These are phyloP conservation scores for Leptobrachium leishanense DNA, from an alignment of 2,113 vertebrate species.

Conservation along the genomic window DNA sequence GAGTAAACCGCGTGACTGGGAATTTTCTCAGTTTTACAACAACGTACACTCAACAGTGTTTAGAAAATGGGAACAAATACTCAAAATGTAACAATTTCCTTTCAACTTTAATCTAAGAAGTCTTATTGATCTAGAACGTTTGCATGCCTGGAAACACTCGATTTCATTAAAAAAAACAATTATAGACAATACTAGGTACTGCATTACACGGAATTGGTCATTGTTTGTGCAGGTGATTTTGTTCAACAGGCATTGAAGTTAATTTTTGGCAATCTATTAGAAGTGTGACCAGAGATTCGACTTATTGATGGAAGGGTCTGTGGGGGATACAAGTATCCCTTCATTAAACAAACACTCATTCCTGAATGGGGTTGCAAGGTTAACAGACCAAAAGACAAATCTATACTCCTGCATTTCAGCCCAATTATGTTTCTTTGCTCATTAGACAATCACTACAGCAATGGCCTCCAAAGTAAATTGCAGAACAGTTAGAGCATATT, in stretches of 20 bases:
- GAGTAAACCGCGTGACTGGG: too few species aligned
- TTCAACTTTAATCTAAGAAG: too few species aligned
- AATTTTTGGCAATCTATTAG: constrained; percentile 11
- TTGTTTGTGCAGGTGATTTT: too few species aligned
- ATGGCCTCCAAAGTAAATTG: neutral
- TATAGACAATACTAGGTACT: too few species aligned
- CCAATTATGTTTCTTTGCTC: constrained; percentile 24
- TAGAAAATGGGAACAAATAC: too few species aligned
- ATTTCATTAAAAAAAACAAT: too few species aligned
- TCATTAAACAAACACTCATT: constrained; percentile 31
- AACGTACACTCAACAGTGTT: too few species aligned
- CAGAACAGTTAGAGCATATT: neutral
- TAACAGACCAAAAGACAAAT: constrained; percentile 44
- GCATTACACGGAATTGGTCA: too few species aligned
- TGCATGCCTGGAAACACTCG: too few species aligned
- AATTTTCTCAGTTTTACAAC: too few species aligned
- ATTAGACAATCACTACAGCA: constrained; percentile 5
- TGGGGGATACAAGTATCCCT: constrained; percentile 33
- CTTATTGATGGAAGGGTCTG: constrained; percentile 20
- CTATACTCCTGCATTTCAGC: constrained; percentile 36
- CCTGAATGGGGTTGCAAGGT: constrained; percentile 26
- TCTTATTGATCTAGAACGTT: too few species aligned
- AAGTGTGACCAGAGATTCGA: constrained; percentile 20
- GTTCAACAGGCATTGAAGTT: neutral
- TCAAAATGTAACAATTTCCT: too few species aligned